These are phyloP conservation scores for Lasioglossum albipes DNA, from an alignment of 1,140 invertebrate genomes.

Conservation along the genomic window DNA sequence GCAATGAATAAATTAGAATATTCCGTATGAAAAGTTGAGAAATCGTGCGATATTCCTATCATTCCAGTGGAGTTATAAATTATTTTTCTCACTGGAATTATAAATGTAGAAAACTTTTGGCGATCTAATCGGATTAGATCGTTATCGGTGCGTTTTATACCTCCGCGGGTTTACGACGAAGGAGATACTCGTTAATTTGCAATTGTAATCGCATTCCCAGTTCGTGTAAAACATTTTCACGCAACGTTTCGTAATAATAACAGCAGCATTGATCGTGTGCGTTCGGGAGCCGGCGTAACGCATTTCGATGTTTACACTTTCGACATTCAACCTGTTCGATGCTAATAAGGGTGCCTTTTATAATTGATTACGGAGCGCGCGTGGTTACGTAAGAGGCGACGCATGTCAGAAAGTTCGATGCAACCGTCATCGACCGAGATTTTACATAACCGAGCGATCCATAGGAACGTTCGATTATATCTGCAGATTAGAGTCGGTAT, in stretches of 20 bases:
- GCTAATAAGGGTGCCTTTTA: conserved; percentile 20
- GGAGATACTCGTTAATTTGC: background rate
- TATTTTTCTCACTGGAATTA: too few relatives aligned
- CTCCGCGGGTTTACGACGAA: too few relatives aligned
- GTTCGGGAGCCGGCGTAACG: too few relatives aligned
- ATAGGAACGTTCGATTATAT: background rate
- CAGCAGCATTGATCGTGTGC: too few relatives aligned
- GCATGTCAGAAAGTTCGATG: conserved; percentile 4
- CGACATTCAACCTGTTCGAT: background rate
- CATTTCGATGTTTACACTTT: background rate
- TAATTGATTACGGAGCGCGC: background rate
- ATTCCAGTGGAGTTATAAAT: too few relatives aligned
- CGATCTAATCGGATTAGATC: too few relatives aligned
- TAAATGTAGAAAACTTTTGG: too few relatives aligned
- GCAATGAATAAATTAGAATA: too few relatives aligned
- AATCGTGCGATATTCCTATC: too few relatives aligned
- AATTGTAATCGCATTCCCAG: background rate
- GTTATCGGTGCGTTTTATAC: too few relatives aligned
- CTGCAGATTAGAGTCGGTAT: background rate
- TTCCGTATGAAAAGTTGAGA: too few relatives aligned
- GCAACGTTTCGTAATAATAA: background rate
- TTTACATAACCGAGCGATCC: conserved; percentile 11
- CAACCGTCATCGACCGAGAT: background rate
- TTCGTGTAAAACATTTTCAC: background rate
- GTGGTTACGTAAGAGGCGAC: background rate